A percentile compares a stretch with the other conserved stretches of the same genome.
Conservation (phyloP, 2,888 invertebrate genomes). For the Copidosoma aretas region DNA sequence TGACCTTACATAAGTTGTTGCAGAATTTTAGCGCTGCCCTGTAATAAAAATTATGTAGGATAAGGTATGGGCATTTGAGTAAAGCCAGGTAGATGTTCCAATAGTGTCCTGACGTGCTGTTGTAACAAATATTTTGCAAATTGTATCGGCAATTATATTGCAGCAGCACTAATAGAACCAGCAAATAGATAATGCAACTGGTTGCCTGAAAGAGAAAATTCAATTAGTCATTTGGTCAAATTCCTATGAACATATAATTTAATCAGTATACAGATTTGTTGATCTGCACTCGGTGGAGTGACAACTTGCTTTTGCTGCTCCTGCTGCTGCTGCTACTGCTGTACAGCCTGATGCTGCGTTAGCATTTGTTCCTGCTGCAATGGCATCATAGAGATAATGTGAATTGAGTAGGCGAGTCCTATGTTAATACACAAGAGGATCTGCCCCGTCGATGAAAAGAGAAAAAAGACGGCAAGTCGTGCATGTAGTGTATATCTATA, state of each 20-base stretch:
- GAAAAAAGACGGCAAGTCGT: too few relatives aligned
- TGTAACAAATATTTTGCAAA: conserved; percentile 85
- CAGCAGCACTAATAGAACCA: conserved; percentile 87
- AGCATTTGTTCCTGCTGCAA: conserved; percentile 38
- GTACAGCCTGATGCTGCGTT: conserved; percentile 32
- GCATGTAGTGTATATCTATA: too few relatives aligned
- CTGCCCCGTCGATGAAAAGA: too few relatives aligned
- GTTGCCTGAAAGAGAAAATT: conserved; percentile 61
- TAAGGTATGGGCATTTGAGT: conserved; percentile 56
- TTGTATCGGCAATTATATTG: conserved; percentile 83
- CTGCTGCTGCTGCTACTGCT: conserved; percentile 42
- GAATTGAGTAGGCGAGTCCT: too few relatives aligned
- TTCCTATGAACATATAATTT: conserved; percentile 83
- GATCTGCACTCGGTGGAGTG: conserved; percentile 63
- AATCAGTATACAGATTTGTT: conserved; percentile 69
- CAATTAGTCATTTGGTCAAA: conserved; percentile 75
- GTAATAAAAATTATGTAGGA: conserved; percentile 53
- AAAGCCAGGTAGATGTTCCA: conserved; percentile 66
- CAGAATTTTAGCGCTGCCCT: conserved; percentile 49
- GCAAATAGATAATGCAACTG: conserved; percentile 76
- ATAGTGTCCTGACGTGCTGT: conserved; percentile 84
- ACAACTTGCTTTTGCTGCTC: conserved; percentile 59
- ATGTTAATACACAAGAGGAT: too few relatives aligned
- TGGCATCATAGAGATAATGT: too few relatives aligned
- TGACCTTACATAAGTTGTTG: conserved; percentile 54